Evolutionary conservation across 1,140 invertebrate species (phyloP).

Genomic region (Drosophila sulfurigaster): DNA sequence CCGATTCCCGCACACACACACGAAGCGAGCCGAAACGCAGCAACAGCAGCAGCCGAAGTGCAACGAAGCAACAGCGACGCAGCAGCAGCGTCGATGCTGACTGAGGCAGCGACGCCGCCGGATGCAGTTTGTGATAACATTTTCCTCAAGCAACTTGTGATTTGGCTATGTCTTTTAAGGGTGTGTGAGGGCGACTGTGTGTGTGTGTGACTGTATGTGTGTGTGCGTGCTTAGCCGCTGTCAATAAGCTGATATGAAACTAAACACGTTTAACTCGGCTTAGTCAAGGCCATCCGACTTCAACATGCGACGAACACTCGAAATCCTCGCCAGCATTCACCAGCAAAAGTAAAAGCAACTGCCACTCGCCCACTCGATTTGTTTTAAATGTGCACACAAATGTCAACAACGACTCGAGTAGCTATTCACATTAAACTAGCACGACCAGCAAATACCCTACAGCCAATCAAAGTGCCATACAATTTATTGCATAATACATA

Average conservation of each 20-base stretch:
- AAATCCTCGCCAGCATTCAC: slow-evolving; percentile 9
- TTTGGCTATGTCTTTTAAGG: slow-evolving; percentile 39
- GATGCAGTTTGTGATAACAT: slow-evolving; percentile 82
- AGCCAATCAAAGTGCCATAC: not conserved
- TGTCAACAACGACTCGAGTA: slow-evolving; percentile 9
- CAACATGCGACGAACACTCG: not conserved
- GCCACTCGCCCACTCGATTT: slow-evolving; percentile 24
- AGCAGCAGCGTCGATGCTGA: not conserved
- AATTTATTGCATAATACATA: not conserved
- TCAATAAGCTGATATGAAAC: slow-evolving; percentile 41
- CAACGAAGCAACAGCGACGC: slow-evolving; percentile 16
- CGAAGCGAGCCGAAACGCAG: slow-evolving; percentile 22
- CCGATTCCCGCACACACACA: not conserved
- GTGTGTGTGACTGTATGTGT: slow-evolving; percentile 11
- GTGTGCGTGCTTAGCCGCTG: slow-evolving; percentile 14
- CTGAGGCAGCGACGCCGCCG: slow-evolving; percentile 45
- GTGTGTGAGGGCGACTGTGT: not conserved
- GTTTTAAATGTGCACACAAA: slow-evolving; percentile 19
- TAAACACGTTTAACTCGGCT: slow-evolving; percentile 33
- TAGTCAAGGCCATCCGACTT: slow-evolving; percentile 38
- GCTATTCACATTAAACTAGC: not conserved
- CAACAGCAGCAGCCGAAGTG: slow-evolving; percentile 9
- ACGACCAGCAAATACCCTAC: slow-evolving; percentile 8
- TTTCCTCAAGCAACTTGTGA: slow-evolving; percentile 66
- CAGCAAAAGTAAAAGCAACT: slow-evolving; percentile 34